Base-by-base conservation (phyloP, 2,113 vertebrate genomes). In the Atrichornis clamosus region DNA sequence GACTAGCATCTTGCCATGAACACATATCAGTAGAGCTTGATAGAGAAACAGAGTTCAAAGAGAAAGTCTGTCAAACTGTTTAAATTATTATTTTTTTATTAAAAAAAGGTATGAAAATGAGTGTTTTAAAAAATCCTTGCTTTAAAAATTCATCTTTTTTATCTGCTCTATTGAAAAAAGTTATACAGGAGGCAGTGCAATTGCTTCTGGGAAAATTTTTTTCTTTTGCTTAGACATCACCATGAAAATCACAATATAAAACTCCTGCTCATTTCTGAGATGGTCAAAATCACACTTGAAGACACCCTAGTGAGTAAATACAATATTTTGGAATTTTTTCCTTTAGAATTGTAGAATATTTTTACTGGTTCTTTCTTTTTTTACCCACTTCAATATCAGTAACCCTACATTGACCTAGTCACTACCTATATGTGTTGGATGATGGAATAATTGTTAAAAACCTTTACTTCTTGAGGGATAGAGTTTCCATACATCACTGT, bases 401-500 rank as follows among this genome's bases (percentile, higher is more conserved):
- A 89, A 88, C 55, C 52, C n/a, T 22, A 42, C 13, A 68, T 77
- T 78, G 68, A 95, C 63, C 74, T 87, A 49, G 39, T 68, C 79
- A 69, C 32, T 65, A 33, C 55, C 5, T 37, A 8, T n/a, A 52
- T 8, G 18, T 82, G n/a, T 75, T 6, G 9, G n/a, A 84, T 87
- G 64, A 76, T 44, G 82, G 69, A 95, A 94, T 56, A 92, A 87
- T 89, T 64, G 47, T 84, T 75, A 72, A 94, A 95, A 95, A n/a
- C 26, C 17, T 87, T 87, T 72, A 87, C 68, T 84, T 94, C 60
- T 90, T 70, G 47, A 75, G 55, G 63, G 49, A 90, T 11, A 68
- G 69, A 89, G 89, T 96, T 97, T 84, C 74, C 76, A 89, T 89
- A 84, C 18, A 89, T 96, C 87, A 87, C 89, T 91, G 91, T 78